These are phyloP conservation scores for Dichetophora obliterata DNA, from an alignment of 2,888 invertebrate species.

Conservation along the genomic window DNA sequence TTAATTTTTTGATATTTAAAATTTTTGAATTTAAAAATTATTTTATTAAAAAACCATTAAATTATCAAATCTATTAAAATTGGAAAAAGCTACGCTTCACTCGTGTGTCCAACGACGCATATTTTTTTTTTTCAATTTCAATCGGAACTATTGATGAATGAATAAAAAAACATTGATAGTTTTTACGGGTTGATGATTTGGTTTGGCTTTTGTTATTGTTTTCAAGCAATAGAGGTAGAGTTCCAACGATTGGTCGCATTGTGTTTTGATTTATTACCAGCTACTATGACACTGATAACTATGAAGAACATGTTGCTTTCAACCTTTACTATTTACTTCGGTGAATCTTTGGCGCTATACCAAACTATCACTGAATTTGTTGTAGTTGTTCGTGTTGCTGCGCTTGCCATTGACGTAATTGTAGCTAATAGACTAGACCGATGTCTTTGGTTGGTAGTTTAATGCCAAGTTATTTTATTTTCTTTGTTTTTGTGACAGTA, in stretches of 20 bases:
- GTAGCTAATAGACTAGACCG: not conserved
- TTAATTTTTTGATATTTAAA: no score
- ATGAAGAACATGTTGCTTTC: not conserved
- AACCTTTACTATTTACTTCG: no score
- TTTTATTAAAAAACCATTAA: no score
- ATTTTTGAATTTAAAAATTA: no score
- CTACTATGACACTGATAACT: not conserved
- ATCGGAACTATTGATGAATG: not conserved
- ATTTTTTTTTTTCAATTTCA: not conserved
- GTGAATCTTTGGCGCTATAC: not conserved
- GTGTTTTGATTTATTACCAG: no score
- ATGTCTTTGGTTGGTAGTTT: not conserved
- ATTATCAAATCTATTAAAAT: no score
- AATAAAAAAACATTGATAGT: not conserved
- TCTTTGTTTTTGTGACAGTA: not conserved
- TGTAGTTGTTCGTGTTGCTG: slow-evolving; percentile 12
- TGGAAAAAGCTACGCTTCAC: no score
- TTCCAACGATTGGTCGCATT: no score
- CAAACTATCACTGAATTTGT: not conserved
- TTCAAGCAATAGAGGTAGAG: no score
- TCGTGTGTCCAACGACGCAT: no score
- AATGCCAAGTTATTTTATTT: not conserved
- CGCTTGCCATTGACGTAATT: slow-evolving; percentile 17
- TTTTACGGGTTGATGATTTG: not conserved
- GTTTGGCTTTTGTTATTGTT: not conserved